Percentiles rank a stretch among this genome's conserved stretches.
phyloP scores from a whole-genome alignment of 1,140 invertebrate species.

The Sarcophaga bullata region DNA sequence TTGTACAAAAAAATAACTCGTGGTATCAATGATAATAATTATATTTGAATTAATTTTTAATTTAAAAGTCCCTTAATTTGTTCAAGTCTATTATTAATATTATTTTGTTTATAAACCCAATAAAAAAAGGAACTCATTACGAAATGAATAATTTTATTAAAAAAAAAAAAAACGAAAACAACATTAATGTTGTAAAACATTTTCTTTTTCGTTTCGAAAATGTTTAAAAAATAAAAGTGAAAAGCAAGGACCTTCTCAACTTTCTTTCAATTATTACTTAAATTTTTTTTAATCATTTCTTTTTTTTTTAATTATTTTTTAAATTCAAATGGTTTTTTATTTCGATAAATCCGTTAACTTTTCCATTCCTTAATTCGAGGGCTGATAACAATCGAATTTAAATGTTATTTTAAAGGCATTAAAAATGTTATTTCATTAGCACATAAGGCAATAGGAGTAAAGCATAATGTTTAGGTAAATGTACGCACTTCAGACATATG shows the following conservation, averaged over 20 bases:
- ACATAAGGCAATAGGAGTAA: too few species aligned
- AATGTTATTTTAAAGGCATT: too few species aligned
- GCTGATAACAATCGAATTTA: neutral
- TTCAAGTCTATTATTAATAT: neutral
- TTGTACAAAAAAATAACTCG: slow-evolving; percentile 34
- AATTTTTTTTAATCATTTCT: neutral
- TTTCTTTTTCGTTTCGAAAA: slow-evolving; percentile 22
- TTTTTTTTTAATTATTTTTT: neutral
- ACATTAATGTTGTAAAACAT: slow-evolving; percentile 19
- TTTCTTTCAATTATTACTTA: slow-evolving; percentile 40
- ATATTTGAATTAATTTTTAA: neutral
- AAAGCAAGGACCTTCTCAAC: slow-evolving; percentile 49
- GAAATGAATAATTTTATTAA: neutral
- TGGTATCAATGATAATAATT: slow-evolving; percentile 2
- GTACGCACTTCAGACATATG: too few species aligned
- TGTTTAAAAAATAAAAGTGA: slow-evolving; percentile 29
- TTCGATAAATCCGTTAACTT: neutral
- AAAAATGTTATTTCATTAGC: too few species aligned
- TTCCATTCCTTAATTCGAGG: neutral
- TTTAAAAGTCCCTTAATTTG: neutral
- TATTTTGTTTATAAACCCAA: neutral
- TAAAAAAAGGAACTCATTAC: too few species aligned
- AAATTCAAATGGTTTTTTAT: too few species aligned
- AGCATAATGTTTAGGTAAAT: neutral
- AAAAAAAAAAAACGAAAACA: neutral